These are phyloP conservation scores for Antechinus flavipes DNA, from an alignment of 2,113 vertebrate genomes.

Conservation along the genomic window DNA sequence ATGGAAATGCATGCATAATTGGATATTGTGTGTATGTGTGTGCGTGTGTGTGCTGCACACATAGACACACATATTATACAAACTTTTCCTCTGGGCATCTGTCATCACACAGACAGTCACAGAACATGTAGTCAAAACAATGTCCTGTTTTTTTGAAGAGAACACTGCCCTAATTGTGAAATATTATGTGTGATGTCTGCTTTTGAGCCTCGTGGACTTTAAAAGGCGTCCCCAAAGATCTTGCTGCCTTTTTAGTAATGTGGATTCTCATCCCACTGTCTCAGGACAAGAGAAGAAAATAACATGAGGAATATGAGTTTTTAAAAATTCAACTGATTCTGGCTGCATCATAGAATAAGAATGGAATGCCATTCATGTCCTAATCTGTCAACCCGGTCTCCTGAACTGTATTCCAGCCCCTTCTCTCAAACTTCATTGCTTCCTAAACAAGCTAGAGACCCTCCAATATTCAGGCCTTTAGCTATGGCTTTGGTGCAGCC, in stretches of 20 bases:
- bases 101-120: not conserved
- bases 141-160: not conserved
- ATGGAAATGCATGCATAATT: not conserved
- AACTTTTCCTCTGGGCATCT: not conserved
- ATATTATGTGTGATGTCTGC: not conserved
- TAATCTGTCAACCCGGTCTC: not conserved
- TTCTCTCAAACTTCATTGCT: not conserved
- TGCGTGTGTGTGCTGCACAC: not conserved
- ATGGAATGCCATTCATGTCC: not conserved
- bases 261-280: not conserved
- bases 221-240: not conserved
- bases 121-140: not conserved
- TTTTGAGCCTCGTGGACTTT: constrained; percentile 11
- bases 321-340: not conserved
- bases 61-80: not conserved
- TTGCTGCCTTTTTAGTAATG: not conserved
- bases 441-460: not conserved
- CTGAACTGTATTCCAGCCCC: not conserved
- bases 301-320: not conserved
- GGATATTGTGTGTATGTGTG: not conserved
- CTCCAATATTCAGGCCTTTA: not conserved
- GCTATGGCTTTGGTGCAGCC: not conserved
- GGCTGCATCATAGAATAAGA: not conserved
- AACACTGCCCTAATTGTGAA: not conserved
- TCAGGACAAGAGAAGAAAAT: not conserved